Percentiles rank a stretch among this genome's conserved stretches.
Evolutionary conservation across 1,140 invertebrate species (phyloP).

Genomic region (Ylistrum balloti): DNA sequence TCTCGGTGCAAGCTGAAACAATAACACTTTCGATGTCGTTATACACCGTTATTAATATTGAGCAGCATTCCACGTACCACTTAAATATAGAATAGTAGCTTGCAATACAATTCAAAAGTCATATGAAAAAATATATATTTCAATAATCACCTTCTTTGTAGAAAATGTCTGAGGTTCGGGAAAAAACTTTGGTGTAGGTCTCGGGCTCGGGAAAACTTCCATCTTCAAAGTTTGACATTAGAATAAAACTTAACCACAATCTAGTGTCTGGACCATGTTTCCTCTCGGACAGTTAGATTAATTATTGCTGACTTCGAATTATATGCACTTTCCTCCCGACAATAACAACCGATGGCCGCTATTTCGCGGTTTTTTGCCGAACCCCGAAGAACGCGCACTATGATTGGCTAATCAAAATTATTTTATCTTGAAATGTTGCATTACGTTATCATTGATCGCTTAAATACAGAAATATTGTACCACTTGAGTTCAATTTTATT

Average conservation of each 20-base stretch:
- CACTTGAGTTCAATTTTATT: too few species aligned
- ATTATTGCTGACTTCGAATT: neutral
- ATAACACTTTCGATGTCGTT: too few species aligned
- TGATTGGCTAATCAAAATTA: neutral
- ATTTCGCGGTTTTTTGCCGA: conserved; percentile 25
- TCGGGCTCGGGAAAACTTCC: conserved; percentile 72
- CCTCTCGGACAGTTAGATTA: neutral
- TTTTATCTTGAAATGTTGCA: neutral
- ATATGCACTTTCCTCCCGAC: conserved; percentile 6
- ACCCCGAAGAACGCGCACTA: neutral
- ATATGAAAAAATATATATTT: too few species aligned
- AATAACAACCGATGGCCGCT: neutral
- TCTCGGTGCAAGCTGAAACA: too few species aligned
- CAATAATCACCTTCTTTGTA: conserved; percentile 83
- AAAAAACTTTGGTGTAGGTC: conserved; percentile 82
- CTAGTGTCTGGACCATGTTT: neutral
- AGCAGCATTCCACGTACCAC: too few species aligned
- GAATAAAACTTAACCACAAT: neutral
- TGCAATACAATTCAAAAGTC: too few species aligned
- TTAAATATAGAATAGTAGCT: too few species aligned
- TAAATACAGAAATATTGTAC: too few species aligned
- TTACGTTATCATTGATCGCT: neutral
- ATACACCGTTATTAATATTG: too few species aligned
- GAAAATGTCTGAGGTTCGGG: conserved; percentile 80
- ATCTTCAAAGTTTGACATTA: conserved; percentile 50